Percentiles rank a stretch among this genome's conserved stretches.
Conservation (phyloP, 2,113 vertebrate genomes). For the Numenius arquata region DNA sequence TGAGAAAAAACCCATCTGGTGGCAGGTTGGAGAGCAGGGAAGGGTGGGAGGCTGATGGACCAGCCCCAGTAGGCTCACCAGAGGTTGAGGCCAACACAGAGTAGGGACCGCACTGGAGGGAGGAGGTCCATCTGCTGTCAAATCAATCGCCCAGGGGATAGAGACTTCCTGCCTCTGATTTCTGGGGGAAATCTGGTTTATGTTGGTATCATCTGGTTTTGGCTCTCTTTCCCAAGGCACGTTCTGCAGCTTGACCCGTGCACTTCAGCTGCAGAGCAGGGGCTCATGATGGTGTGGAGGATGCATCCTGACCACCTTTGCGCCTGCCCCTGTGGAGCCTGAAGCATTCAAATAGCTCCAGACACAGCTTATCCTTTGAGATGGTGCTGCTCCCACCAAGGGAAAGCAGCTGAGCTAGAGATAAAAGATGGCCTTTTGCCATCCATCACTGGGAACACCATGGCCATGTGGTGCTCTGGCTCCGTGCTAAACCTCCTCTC, state of each 20-base stretch:
- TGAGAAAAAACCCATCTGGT: neutral
- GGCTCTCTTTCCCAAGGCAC: neutral
- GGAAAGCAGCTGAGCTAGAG: neutral
- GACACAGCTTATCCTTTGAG: neutral
- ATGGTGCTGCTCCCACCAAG: neutral
- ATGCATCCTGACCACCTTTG: neutral
- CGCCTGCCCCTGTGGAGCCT: neutral
- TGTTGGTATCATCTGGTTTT: neutral
- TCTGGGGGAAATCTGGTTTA: conserved; percentile 16
- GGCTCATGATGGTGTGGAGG: neutral
- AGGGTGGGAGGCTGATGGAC: neutral
- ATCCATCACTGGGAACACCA: accelerated
- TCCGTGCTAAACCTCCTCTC: neutral
- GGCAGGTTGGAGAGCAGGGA: neutral
- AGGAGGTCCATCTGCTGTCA: neutral
- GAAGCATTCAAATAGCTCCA: neutral
- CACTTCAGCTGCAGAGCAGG: neutral
- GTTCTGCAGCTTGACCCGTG: neutral
- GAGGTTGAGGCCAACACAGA: neutral
- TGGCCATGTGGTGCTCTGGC: neutral
- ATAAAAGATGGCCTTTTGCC: neutral
- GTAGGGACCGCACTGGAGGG: accelerated
- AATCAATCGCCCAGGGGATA: neutral
- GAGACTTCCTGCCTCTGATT: conserved; percentile 5
- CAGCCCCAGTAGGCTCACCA: neutral